These are phyloP conservation scores for Bos javanicus DNA, from an alignment of 2,113 vertebrate species.

Conservation along the genomic window DNA sequence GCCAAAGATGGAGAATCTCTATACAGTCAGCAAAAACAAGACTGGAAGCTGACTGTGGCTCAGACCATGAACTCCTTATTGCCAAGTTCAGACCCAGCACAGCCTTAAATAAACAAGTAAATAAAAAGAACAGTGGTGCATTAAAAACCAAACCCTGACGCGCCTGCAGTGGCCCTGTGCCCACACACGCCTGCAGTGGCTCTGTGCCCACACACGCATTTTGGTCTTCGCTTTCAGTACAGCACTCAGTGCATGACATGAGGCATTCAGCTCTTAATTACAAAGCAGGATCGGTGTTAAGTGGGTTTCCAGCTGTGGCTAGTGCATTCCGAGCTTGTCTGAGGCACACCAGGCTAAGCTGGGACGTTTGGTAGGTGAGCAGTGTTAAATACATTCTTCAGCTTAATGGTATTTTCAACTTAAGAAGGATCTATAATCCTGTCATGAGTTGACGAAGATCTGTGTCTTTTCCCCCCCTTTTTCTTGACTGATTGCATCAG, in stretches of 20 bases:
- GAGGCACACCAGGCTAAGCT: not conserved
- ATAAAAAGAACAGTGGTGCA: not conserved
- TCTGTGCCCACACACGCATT: fast-evolving
- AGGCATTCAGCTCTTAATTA: not conserved
- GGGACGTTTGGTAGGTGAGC: not conserved
- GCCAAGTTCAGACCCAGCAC: not conserved
- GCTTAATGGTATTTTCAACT: not conserved
- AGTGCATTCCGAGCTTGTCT: not conserved
- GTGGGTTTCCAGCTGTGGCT: not conserved
- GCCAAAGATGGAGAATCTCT: too few species aligned
- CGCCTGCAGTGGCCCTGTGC: fast-evolving
- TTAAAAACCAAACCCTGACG: fast-evolving
- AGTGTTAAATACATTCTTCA: not conserved
- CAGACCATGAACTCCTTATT: not conserved
- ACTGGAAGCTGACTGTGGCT: not conserved
- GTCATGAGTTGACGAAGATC: not conserved
- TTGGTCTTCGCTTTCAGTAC: not conserved
- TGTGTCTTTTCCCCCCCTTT: not conserved
- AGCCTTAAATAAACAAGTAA: not conserved
- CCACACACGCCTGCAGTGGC: fast-evolving
- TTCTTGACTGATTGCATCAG: not conserved
- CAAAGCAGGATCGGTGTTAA: too few species aligned
- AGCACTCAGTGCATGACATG: fast-evolving
- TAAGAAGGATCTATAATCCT: not conserved
- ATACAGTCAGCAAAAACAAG: not conserved